Base-by-base conservation (phyloP, 2,797 vertebrate genomes). In the Eptatretus atami region DNA sequence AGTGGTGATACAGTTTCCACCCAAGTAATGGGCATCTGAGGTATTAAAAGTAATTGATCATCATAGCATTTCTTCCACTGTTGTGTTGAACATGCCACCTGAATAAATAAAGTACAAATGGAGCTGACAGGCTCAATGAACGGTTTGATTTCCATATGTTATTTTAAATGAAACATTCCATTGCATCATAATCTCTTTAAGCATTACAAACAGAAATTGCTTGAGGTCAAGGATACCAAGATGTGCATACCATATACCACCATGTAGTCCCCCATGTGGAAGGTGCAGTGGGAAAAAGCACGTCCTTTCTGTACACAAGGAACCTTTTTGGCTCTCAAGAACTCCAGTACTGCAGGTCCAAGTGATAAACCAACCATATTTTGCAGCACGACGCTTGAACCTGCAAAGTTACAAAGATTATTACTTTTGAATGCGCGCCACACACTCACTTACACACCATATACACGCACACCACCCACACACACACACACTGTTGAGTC, bases 41-140 rank as follows among this genome's bases (percentile, higher is more conserved):
- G 70, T 92, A 84, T 71, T 92, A 92, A 70, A 92, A 88, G 70
- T 86, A 88, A 69, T 65, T 84, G 80, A 6, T 84, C 80, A 57
- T 87, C 84, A 1, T 84, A 92, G 66, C 86, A 92, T 68, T 86
- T 87, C 69, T 92, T 64, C 79, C 79, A 71, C 84, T 85, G 70
- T n/a, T 92, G 86, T 67, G 82, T 88, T 92, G 86, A 2, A 92
- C 81, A 14, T 92, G 12, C 86, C 86, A 2, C 86, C 86, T 92
- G 65, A 2, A 67, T 19, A 24, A 69, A 15, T 65, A 13, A 53
- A 14, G 65, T 2, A 11, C 15, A 63, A 64, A 64, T 12, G 24
- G 6, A 24, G 9, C 15, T 9, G 31, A 44, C 31, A 44, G 31
- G 31, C 8, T 44, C 31, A 44, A 44, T 44, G 31, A 44, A 44